Conservation (phyloP, 2,113 vertebrate genomes). For the Channa argus region DNA sequence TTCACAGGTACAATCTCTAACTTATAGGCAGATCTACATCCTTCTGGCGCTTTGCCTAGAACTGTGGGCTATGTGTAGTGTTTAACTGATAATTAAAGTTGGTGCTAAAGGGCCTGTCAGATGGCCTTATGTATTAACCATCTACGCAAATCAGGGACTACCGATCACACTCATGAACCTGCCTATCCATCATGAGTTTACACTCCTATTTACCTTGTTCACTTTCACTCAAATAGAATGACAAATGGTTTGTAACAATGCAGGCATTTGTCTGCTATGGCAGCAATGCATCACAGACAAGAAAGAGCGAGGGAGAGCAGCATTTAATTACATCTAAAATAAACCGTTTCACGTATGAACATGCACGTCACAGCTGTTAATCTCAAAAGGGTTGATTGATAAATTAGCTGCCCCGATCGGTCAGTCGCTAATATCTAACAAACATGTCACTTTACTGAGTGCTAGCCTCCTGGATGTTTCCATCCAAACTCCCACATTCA, state of each 20-base stretch:
- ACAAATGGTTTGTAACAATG: conserved; percentile 41
- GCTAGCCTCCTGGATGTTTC: conserved; percentile 22
- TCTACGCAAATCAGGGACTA: conserved; percentile 36
- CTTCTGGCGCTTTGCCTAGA: conserved; percentile 37
- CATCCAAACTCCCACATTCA: conserved; percentile 26
- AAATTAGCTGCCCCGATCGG: conserved; percentile 30
- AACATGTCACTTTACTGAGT: background rate
- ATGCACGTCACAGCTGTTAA: conserved; percentile 26
- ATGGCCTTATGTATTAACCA: conserved; percentile 60
- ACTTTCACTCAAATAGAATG: conserved; percentile 58
- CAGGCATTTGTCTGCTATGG: conserved; percentile 17
- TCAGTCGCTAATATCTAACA: conserved; percentile 27
- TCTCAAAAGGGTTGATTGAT: conserved; percentile 38
- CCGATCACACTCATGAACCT: conserved; percentile 57
- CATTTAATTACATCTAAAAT: conserved; percentile 43
- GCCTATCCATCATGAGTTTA: conserved; percentile 59
- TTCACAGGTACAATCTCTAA: conserved; percentile 28
- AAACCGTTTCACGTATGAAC: conserved; percentile 32
- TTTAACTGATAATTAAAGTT: conserved; percentile 61
- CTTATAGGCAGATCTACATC: conserved; percentile 27
- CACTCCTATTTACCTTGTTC: conserved; percentile 57
- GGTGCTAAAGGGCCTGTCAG: conserved; percentile 48
- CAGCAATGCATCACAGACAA: conserved; percentile 16
- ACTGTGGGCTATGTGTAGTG: conserved; percentile 19
- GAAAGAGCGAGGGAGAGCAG: conserved; percentile 3